Conservation (phyloP, 2,888 invertebrate species). For the Acanthoscelides obtectus region DNA sequence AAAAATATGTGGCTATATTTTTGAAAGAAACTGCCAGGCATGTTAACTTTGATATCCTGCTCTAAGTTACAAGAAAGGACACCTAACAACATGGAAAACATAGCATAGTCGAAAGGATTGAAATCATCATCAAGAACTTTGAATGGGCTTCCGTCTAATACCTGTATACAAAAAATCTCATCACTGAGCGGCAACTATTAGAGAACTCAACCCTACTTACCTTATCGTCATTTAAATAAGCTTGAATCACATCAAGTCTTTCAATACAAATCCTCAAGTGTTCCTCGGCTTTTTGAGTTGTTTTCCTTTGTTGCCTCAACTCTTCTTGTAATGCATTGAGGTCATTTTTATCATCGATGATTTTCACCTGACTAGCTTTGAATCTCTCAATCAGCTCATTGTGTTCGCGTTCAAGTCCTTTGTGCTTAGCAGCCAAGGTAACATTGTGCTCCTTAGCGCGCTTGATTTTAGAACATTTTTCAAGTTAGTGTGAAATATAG, state of each 20-base stretch:
- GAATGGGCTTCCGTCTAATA: no score
- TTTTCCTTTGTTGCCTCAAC: conserved; percentile 18
- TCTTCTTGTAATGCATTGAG: conserved; percentile 19
- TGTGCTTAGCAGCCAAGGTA: conserved; percentile 15
- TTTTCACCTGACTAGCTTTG: conserved; percentile 18
- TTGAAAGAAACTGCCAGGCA: no score
- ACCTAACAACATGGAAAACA: no score
- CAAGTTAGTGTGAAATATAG: no score
- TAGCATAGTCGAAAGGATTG: no score
- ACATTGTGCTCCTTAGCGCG: conserved; percentile 12
- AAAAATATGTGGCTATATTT: no score
- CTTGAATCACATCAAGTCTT: conserved; percentile 17
- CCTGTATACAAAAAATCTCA: no score
- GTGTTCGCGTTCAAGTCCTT: conserved; percentile 18
- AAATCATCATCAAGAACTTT: no score
- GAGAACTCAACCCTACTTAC: conserved; percentile 2
- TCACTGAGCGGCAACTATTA: neutral
- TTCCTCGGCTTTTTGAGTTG: conserved; percentile 15
- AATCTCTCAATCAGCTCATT: conserved; percentile 17
- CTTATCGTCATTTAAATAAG: conserved; percentile 4
- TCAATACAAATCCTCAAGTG: conserved; percentile 22
- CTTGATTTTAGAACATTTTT: no score
- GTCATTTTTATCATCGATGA: conserved; percentile 21
- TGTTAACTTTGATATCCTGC: no score
- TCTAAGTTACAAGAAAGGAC: no score